phyloP scores from a whole-genome alignment of 2,888 invertebrate genomes.

The Ecdyonurus torrentis region DNA sequence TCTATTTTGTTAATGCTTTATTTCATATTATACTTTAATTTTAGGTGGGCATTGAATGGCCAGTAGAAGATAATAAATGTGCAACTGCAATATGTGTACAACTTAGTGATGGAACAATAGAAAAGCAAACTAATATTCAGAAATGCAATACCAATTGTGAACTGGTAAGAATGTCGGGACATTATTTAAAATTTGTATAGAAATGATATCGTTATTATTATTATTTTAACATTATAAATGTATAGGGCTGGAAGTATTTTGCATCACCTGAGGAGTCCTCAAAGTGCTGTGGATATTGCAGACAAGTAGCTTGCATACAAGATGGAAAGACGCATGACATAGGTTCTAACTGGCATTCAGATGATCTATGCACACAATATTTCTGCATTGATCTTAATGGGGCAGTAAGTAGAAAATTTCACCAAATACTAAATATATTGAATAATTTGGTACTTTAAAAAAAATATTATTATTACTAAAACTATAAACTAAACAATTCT shows the following conservation, averaged over 20 bases:
- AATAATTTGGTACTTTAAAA: not conserved
- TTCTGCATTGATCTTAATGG: constrained; percentile 15
- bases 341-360: constrained; percentile 9
- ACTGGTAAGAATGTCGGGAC: no score
- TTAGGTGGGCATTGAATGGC: constrained; percentile 20
- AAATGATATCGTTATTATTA: not conserved
- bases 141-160: constrained; percentile 17
- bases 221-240: not conserved
- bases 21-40: not conserved
- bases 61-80: constrained; percentile 20
- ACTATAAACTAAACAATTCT: constrained; percentile 12
- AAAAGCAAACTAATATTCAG: constrained; percentile 15
- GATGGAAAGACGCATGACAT: constrained; percentile 12
- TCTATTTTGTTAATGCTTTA: not conserved
- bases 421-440: not conserved
- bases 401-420: constrained; percentile 5
- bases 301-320: constrained; percentile 15
- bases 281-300: constrained; percentile 17
- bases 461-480: not conserved
- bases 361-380: constrained; percentile 9
- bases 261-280: constrained; percentile 11
- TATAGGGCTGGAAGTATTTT: constrained; percentile 11
- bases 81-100: constrained; percentile 18
- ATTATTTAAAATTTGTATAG: no score
- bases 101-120: constrained; percentile 13